A percentile compares a stretch with the other conserved stretches of the same genome.
Evolutionary conservation across 2,113 vertebrate genomes (phyloP).

Genomic region (Mus musculus): GRCm39 chr19:3466501-3467000

Average conservation of each 20-base stretch:
- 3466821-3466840: slow-evolving; percentile 43
- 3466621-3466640: accelerated
- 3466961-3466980: neutral
- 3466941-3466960: accelerated
- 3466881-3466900: neutral
- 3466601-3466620: neutral
- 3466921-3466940: neutral
- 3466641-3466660: neutral
- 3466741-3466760: neutral
- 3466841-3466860: slow-evolving; percentile 71
- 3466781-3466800: neutral
- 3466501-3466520: neutral
- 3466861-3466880: slow-evolving; percentile 37
- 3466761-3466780: slow-evolving; percentile 45
- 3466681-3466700: neutral
- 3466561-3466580: neutral
- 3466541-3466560: neutral
- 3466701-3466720: neutral
- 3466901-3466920: neutral
- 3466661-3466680: accelerated
- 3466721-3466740: neutral
- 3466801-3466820: slow-evolving; percentile 62
- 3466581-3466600: neutral
- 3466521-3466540: accelerated
- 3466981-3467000: accelerated